Base-by-base conservation (phyloP, 2,888 invertebrate species). In the Plebejus argus region DNA sequence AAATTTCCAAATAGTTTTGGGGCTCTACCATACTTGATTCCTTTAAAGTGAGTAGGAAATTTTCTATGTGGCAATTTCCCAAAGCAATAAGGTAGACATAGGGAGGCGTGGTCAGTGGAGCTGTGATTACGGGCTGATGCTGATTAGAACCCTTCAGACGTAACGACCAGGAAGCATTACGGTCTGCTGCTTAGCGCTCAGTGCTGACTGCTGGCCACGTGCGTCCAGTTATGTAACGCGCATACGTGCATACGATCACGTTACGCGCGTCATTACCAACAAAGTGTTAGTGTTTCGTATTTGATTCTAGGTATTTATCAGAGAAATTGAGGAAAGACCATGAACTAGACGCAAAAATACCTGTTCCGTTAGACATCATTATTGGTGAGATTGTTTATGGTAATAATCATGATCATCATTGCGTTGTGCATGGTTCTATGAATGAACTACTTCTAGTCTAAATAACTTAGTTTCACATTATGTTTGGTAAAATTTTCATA, bases 81-180 rank as follows among this genome's bases (percentile, higher is more conserved):
- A 45, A 45, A 45, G 45, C 10, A 45, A 45, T 45, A 45, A 45
- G 39, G 10, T 39, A 39, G 35, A 35, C 7, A 35, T 39, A 10
- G 10, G 39, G 39, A 39, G 39, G 8, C 39, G 39, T 39, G 10
- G 39, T 15, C 49, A 15, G 15, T 58, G 56, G 56, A 15, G 56
- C 10, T 39, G 10, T 39, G 56, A 6, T 20, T 7, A 28, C 28
- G 66, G 10, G 28, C 28, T 66, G 66, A 66, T 66, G 66, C 66
- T 66, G 66, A 66, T 66, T 20, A 61, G 12, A 66, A 10, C 15
- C 28, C 28, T 15, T 66, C 33, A 66, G 66, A 66, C 33, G 66
- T 28, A 66, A 66, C 66, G 28, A 66, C 33, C 28, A 66, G 66
- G 66, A 66, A 66, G 28, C 66, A 66, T 66, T 66, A 66, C 66